phyloP scores from a whole-genome alignment of 2,797 vertebrate genomes.

The Sebastes minor region DNA sequence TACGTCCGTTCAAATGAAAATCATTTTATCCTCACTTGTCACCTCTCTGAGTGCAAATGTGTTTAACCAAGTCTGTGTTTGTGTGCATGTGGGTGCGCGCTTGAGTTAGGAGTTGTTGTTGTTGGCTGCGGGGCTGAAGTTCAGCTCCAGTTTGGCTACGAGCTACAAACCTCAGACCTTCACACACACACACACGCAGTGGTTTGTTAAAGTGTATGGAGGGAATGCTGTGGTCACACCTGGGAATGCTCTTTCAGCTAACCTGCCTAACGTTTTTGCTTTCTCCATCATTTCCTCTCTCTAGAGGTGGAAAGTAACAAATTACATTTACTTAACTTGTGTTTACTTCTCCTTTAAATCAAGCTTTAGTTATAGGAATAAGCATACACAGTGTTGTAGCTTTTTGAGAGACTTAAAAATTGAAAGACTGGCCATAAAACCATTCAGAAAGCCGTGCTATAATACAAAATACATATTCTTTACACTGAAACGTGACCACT shows the following conservation, averaged over 20 bases:
- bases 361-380: background rate
- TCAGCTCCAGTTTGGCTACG: constrained; percentile 68
- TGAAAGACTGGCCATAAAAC: background rate
- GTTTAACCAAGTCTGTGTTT: constrained; percentile 42
- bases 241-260: constrained; percentile 71
- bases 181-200: constrained; percentile 35
- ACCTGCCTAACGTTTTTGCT: constrained; percentile 64
- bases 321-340: constrained; percentile 40
- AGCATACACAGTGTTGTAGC: background rate
- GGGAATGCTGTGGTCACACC: constrained; percentile 78
- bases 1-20: constrained; percentile 30
- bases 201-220: constrained; percentile 68
- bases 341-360: constrained; percentile 26
- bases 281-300: constrained; percentile 49
- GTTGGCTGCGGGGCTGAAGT: constrained; percentile 51
- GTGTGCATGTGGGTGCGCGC: constrained; percentile 14
- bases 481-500: background rate
- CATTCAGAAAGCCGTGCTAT: background rate
- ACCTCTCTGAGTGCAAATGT: constrained; percentile 54
- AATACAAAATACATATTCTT: background rate
- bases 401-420: background rate
- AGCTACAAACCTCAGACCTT: constrained; percentile 55
- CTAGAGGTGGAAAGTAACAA: constrained; percentile 46
- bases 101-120: constrained; percentile 58
- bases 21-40: constrained; percentile 57